phyloP scores from a whole-genome alignment of 2,797 vertebrate species.

The Coendou prehensilis region DNA sequence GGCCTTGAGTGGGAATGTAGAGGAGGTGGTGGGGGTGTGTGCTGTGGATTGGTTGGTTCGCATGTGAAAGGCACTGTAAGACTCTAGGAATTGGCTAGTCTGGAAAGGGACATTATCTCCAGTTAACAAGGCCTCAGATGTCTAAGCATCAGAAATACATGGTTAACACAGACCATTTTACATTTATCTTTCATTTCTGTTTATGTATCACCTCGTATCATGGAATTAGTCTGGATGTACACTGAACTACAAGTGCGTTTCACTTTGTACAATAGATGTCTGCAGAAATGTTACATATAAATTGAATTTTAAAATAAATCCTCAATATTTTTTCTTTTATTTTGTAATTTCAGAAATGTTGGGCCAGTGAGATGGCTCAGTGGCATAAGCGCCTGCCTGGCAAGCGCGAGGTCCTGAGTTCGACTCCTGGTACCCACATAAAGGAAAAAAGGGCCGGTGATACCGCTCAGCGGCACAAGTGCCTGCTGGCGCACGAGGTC shows the following conservation, averaged over 20 bases:
- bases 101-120: background rate
- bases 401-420: too few relatives aligned
- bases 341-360: constrained; percentile 20
- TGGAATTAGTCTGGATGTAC: constrained; percentile 50
- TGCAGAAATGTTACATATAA: background rate
- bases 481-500: too few relatives aligned
- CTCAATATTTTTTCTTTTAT: background rate
- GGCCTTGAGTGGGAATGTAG: background rate
- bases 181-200: constrained; percentile 59
- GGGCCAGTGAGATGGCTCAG: too few relatives aligned
- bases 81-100: constrained; percentile 12
- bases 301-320: constrained; percentile 13
- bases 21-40: background rate
- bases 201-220: constrained; percentile 1
- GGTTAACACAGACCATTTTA: constrained; percentile 34
- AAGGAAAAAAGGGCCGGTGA: too few relatives aligned
- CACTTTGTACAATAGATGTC: constrained; percentile 34
- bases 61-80: background rate
- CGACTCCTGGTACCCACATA: too few relatives aligned
- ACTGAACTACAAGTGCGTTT: constrained; percentile 41
- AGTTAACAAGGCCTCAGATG: background rate
- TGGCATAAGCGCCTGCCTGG: too few relatives aligned
- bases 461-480: too few relatives aligned
- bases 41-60: background rate
- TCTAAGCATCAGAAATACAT: constrained; percentile 28